Conservation (phyloP, 2,888 invertebrate genomes). For the Drosophila sordidapex region DNA sequence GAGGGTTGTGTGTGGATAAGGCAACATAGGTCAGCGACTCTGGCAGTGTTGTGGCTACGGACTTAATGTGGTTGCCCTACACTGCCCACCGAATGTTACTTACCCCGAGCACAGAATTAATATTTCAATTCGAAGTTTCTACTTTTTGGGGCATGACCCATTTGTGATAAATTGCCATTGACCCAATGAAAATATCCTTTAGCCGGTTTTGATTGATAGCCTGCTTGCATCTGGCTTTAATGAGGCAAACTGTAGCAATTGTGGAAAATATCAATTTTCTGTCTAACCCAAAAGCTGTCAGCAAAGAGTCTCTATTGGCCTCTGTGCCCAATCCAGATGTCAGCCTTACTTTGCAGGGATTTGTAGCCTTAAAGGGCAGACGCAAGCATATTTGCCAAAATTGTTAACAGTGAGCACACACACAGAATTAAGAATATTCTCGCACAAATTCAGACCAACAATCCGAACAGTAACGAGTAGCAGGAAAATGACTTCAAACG, state of each 20-base stretch:
- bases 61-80: slow-evolving; percentile 26
- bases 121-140: slow-evolving; percentile 39
- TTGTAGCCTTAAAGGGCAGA: not conserved
- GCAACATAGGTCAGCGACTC: slow-evolving; percentile 16
- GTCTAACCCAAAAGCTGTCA: not conserved
- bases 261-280: slow-evolving; percentile 11
- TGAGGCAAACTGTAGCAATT: slow-evolving; percentile 2
- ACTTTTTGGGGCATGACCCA: not conserved
- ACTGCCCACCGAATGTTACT: slow-evolving; percentile 14
- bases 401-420: not conserved
- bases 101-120: slow-evolving; percentile 21
- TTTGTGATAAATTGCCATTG: slow-evolving; percentile 32
- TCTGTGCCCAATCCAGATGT: slow-evolving; percentile 1
- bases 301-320: not conserved
- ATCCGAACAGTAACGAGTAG: not conserved
- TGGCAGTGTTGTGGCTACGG: slow-evolving; percentile 20
- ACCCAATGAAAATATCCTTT: not conserved
- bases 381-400: not conserved
- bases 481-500: not conserved
- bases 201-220: slow-evolving; percentile 58
- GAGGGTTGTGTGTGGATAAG: not conserved
- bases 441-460: not conserved
- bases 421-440: not conserved
- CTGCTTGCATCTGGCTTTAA: slow-evolving; percentile 2
- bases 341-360: not conserved